Percentiles rank a stretch among this genome's conserved stretches.
Evolutionary conservation across 2,113 vertebrate genomes (phyloP).

Genomic region (Alethe castanea): DNA sequence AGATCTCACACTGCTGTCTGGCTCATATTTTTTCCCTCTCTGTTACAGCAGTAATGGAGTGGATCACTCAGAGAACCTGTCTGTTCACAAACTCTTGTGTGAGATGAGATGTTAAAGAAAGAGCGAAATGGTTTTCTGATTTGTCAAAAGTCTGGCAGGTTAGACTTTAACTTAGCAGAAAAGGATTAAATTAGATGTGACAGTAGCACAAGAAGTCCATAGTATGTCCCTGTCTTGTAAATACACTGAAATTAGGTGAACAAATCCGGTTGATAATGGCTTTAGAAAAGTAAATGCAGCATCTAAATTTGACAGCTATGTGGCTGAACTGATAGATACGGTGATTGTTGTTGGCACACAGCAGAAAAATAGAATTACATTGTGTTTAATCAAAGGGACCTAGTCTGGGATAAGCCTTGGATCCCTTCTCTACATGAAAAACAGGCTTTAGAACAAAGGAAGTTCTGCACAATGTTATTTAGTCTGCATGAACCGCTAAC

Average conservation of each 20-base stretch:
- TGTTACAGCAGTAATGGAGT: background rate
- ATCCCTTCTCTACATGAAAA: slow-evolving; percentile 20
- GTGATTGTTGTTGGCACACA: slow-evolving; percentile 39
- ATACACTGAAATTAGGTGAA: slow-evolving; percentile 30
- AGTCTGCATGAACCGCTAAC: slow-evolving; percentile 25
- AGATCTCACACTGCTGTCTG: background rate
- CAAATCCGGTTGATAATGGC: slow-evolving; percentile 9
- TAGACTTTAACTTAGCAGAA: background rate
- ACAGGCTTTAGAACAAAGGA: slow-evolving; percentile 47
- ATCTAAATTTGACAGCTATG: slow-evolving; percentile 41
- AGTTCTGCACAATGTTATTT: slow-evolving; percentile 61
- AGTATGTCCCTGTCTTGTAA: background rate
- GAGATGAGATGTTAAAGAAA: background rate
- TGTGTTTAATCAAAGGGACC: slow-evolving; percentile 37
- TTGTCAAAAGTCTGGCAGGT: background rate
- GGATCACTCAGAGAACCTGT: background rate
- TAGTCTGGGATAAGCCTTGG: slow-evolving; percentile 16
- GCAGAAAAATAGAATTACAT: slow-evolving; percentile 49
- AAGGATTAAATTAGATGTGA: background rate
- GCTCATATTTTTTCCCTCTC: accelerated
- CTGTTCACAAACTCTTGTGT: background rate
- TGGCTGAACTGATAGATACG: slow-evolving; percentile 4
- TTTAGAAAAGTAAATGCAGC: slow-evolving; percentile 31
- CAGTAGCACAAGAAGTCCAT: background rate
- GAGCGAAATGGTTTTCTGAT: background rate